phyloP scores from a whole-genome alignment of 1,140 invertebrate genomes.

The Mycetomoellerius zeteki region DNA sequence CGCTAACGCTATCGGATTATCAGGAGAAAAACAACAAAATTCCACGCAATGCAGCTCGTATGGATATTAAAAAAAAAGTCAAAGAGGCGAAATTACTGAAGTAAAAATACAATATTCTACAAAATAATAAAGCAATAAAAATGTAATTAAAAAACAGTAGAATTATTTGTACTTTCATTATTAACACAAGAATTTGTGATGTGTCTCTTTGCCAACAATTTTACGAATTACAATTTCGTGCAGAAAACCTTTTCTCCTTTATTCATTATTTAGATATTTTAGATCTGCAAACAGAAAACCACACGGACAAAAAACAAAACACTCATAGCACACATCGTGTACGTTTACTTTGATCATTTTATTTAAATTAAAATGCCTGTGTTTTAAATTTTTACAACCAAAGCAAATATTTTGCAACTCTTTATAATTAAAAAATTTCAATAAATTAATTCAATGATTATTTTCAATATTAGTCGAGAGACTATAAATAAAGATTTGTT shows the following conservation, averaged over 20 bases:
- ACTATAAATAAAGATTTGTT: neutral
- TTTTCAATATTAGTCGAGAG: neutral
- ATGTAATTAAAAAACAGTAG: neutral
- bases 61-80: conserved; percentile 32
- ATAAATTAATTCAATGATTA: neutral
- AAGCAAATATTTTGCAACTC: neutral
- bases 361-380: neutral
- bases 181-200: neutral
- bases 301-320: no score
- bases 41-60: neutral
- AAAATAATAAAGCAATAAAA: conserved; percentile 24
- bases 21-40: conserved; percentile 39
- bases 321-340: neutral
- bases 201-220: neutral
- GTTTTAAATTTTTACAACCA: neutral
- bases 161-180: conserved; percentile 33
- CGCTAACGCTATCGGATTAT: conserved; percentile 42
- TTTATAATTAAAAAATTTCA: neutral
- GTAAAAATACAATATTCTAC: neutral
- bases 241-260: neutral
- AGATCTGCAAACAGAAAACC: neutral
- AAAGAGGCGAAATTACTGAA: conserved; percentile 21
- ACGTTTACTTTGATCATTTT: neutral
- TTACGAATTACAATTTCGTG: neutral
- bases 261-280: neutral